A percentile compares a stretch with the other conserved stretches of the same genome.
Conservation (phyloP, 1,140 invertebrate genomes). For the Drosophila tristis region DNA sequence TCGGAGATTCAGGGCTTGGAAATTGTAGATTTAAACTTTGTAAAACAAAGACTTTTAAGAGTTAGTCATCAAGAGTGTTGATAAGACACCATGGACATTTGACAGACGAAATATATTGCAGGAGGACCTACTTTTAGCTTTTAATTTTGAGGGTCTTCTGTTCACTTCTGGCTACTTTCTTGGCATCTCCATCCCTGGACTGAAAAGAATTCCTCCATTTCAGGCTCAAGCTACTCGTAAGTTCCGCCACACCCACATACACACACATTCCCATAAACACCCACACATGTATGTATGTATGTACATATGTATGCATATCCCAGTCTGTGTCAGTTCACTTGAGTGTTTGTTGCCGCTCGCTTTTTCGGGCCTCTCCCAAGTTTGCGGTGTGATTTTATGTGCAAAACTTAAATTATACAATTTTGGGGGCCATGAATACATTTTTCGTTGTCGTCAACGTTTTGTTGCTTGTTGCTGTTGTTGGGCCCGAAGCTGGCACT, state of each 20-base stretch:
- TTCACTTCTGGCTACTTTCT: neutral
- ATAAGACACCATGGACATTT: too few relatives aligned
- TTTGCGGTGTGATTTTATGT: slow-evolving; percentile 82
- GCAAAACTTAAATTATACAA: slow-evolving; percentile 81
- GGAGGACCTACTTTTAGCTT: too few relatives aligned
- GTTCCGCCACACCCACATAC: neutral
- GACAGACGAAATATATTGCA: too few relatives aligned
- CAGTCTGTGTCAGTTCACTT: slow-evolving; percentile 62
- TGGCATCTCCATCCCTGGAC: slow-evolving; percentile 20
- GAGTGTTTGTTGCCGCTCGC: slow-evolving; percentile 39
- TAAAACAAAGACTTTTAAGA: neutral
- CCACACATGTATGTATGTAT: neutral
- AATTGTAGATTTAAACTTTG: neutral
- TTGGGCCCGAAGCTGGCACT: neutral
- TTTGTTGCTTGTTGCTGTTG: slow-evolving; percentile 29
- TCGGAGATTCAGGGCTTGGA: slow-evolving; percentile 14
- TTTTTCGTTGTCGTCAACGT: slow-evolving; percentile 49
- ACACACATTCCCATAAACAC: neutral
- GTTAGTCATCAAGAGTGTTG: too few relatives aligned
- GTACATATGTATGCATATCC: too few relatives aligned
- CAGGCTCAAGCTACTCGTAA: slow-evolving; percentile 19
- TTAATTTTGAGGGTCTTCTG: too few relatives aligned
- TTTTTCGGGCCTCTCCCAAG: slow-evolving; percentile 47
- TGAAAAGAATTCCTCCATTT: slow-evolving; percentile 5
- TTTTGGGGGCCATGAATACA: slow-evolving; percentile 74